These are phyloP conservation scores for Arremon aurantiirostris DNA, from an alignment of 2,797 vertebrate genomes.

Conservation along the genomic window DNA sequence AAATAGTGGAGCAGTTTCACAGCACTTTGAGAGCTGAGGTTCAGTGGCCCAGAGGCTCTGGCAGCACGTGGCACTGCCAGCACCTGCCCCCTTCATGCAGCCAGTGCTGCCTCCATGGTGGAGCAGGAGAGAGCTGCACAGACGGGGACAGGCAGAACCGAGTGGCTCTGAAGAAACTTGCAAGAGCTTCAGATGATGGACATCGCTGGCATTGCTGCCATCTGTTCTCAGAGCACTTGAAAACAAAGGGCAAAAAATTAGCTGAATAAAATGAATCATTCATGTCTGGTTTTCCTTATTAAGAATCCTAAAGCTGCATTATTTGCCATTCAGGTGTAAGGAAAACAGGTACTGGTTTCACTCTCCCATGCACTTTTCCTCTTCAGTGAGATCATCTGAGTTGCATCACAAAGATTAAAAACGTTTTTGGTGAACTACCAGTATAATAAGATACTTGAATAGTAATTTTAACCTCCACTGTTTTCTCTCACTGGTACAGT, in stretches of 20 bases:
- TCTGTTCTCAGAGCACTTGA: slow-evolving; percentile 9
- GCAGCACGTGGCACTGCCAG: not conserved
- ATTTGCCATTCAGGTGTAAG: not conserved
- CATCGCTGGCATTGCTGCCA: not conserved
- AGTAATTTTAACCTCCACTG: not conserved
- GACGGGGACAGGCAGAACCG: not conserved
- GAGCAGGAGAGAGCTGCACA: not conserved
- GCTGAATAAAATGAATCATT: slow-evolving; percentile 8
- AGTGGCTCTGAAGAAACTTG: not conserved
- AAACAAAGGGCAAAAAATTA: slow-evolving; percentile 36
- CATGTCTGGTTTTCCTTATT: not conserved
- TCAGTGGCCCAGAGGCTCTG: not conserved
- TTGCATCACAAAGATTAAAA: not conserved
- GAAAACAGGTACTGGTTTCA: not conserved
- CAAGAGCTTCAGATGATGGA: not conserved
- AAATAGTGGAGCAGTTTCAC: not conserved
- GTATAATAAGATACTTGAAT: not conserved
- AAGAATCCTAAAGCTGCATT: not conserved
- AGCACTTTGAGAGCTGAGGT: not conserved
- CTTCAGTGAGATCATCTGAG: not conserved
- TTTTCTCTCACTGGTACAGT: not conserved
- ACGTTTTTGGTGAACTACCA: not conserved
- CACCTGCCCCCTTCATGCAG: not conserved
- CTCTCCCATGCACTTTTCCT: not conserved
- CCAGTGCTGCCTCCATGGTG: rapidly evolving